Base-by-base conservation (phyloP, 2,888 invertebrate genomes). In the Cabera pusaria region DNA sequence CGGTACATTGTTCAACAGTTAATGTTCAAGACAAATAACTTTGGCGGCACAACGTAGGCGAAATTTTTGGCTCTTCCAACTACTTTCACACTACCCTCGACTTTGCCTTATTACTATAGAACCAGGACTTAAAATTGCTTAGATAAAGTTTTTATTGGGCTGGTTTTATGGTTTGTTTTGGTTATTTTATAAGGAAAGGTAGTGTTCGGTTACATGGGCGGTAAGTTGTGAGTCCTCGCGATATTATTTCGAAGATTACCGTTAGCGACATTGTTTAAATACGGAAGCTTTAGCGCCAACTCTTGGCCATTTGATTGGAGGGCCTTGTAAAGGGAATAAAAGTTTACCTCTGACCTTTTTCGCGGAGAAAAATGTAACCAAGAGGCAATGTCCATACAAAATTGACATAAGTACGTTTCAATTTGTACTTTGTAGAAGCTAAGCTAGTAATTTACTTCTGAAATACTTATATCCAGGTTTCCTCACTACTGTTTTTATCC, bases 11-110 rank as follows among this genome's bases (percentile, higher is more conserved):
- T 79, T 75, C 58, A 59, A 57, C 67, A 60, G 63, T 70, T 72
- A 78, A 76, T 65, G 73, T 70, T 72, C 61, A 65, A 68, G 74
- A 76, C 81, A 83, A 83, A 82, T 79, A 78, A 72, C 61, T 72
- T 77, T 69, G 71, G 68, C 67, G 64, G 64, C 59, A 31, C 55
- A 68, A 74, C 66, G 75, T 77, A 71, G 70, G 71, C 57, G 55
- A 57, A 68, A 63, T 68, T 73, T 78, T 69, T 50, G 56, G 56
- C 52, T 42, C 53, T 53, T 36, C 39, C 54, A 53, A 18, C 43
- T 29, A 26, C 33, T 11, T 22, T 6, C 2, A 14, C 6, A 4
- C 4, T 16, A 22, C 16, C 1, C 1, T 11, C 7, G 2, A 19
- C 17, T 42, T 41, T 7, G 21, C 6, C 44, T 53, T 69, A 60